Base-by-base conservation (phyloP, 1,140 invertebrate species). In the Drosophila ambigua region DNA sequence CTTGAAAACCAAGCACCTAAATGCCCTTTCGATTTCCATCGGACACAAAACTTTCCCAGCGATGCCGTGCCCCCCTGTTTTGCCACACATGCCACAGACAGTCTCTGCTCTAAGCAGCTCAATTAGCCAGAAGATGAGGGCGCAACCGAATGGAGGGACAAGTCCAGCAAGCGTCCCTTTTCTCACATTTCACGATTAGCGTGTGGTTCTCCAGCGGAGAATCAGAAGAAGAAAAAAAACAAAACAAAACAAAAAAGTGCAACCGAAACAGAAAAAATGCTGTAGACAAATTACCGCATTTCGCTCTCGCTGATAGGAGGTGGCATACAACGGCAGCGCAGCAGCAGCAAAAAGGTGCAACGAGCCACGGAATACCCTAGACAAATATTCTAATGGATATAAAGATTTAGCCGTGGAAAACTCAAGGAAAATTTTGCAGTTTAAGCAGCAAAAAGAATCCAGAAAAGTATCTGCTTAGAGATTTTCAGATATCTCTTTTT, bases 221-320 rank as follows among this genome's bases (percentile, higher is more conserved):
- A 20, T 1, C 16, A n/a, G 20, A 45, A n/a, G n/a, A n/a, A n/a
- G n/a, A n/a, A n/a, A 44, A 39, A 48, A 15, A 13, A 23, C 5
- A 51, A 4, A 8, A 44, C 50, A 66, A 72, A 60, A 57, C 39
- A 50, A 54, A 66, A 72, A 60, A 57, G 48, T 54, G 41, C 43
- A 72, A 55, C 44, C 39, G n/a, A 54, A 46, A 68, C 41, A 44
- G 44, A 31, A 62, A 72, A 79, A 65, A 58, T 64, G 46, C 46
- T 78, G 75, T 66, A 85, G 81, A 85, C 78, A 85, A 85, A 85
- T 85, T 85, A 87, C 74, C 73, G 64, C 44, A 73, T 43, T 53
- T 75, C 52, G 7, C 11, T 28, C 6, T 24, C 41, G 53, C 24
- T 44, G 55, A 64, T 50, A 50, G 61, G 13, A 9, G 48, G 53